Base-by-base conservation (phyloP, 2,888 invertebrate genomes). In the Watsonalla cultraria region DNA sequence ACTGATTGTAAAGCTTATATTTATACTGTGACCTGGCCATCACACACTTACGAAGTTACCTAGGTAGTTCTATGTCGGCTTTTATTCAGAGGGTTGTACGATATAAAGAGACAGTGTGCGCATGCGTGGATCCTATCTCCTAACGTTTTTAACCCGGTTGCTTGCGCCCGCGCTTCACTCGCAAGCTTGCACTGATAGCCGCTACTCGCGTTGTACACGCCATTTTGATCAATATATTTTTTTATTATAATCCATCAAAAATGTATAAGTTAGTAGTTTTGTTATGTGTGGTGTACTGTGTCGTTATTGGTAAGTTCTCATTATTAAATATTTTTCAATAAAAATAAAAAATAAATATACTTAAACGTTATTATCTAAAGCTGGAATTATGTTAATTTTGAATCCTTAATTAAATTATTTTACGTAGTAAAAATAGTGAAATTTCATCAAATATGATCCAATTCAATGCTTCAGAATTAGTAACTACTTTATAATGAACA, bases 211-310 rank as follows among this genome's bases (percentile, higher is more conserved):
- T 72, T 66, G 61, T 64, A 57, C 56, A 64, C 56, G 57, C 56
- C 55, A 52, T 56, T 55, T 62, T 65, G 57, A 24, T 61, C 54
- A 48, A 48, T 52, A 63, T 51, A 58, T 59, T 15, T 54, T 57
- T 54, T 57, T 59, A 64, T 64, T 60, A 57, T 62, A 56, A 53
- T 51, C 60, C 62, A 53, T 56, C 57, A 76, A 72, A n/a, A 65
- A 90, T 90, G 90, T 82, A 78, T 64, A 90, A 90, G 69, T 78
- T 81, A 8, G 54, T 84, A 24, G 70, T 85, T 68, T 52, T 88
- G 54, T 67, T 88, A 62, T 83, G 87, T 83, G 81, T 81, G 61
- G 69, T 85, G 67, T 81, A 71, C 72, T 80, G 78, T 76, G 82
- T 84, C 59, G 74, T 87, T 42, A 78, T 85, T 62, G 89, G 90